Conservation (phyloP, 2,113 vertebrate species). For the Dasypus novemcinctus region DNA sequence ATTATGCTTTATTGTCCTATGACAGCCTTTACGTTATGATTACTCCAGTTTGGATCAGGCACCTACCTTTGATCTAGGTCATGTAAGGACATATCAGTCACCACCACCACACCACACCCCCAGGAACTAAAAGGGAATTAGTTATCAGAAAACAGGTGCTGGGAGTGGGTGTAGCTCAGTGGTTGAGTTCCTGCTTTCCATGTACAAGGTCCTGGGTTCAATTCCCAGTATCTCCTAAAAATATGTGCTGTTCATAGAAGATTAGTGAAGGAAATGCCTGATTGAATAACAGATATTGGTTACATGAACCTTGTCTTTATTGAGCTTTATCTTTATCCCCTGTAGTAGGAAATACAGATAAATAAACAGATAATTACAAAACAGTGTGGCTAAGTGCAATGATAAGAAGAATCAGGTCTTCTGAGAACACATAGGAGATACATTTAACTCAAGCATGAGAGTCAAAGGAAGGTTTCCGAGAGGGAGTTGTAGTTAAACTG, state of each 20-base stretch:
- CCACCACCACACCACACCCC: background rate
- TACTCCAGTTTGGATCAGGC: background rate
- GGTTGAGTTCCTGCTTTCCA: too few relatives aligned
- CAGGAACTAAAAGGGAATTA: background rate
- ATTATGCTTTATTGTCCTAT: background rate
- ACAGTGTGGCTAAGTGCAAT: background rate
- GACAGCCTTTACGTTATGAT: background rate
- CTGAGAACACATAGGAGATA: background rate
- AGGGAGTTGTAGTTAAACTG: background rate
- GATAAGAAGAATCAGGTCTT: background rate
- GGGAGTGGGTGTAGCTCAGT: too few relatives aligned
- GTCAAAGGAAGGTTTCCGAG: slow-evolving; percentile 6
- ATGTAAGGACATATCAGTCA: background rate
- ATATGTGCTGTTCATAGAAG: background rate
- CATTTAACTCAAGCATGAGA: background rate
- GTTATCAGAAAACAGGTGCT: background rate
- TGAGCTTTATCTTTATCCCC: background rate
- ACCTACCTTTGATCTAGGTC: background rate
- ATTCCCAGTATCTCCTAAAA: background rate
- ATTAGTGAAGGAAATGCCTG: background rate
- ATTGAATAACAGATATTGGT: background rate
- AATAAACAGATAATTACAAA: background rate
- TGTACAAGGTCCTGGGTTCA: too few relatives aligned
- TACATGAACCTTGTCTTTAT: background rate
- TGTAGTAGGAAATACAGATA: background rate